Evolutionary conservation across 2,888 invertebrate genomes (phyloP).

Genomic region (Corbicula japonica): DNA sequence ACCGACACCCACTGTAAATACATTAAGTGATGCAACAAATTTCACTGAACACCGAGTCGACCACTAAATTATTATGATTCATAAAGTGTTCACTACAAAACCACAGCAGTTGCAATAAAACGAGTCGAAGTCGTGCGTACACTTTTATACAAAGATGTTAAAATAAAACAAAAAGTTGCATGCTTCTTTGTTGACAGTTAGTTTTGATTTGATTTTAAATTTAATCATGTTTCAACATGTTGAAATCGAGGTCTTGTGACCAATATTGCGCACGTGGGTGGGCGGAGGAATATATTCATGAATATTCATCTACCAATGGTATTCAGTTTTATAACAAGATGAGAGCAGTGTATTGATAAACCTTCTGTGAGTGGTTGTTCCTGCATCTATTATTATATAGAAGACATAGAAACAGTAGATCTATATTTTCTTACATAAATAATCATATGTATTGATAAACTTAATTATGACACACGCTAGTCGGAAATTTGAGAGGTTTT

Average conservation of each 20-base stretch:
- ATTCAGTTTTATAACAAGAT: conserved; percentile 14
- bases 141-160: conserved; percentile 17
- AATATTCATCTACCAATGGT: conserved; percentile 44
- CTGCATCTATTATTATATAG: conserved; percentile 40
- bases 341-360: conserved; percentile 12
- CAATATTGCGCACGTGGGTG: conserved; percentile 25
- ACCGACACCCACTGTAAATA: too few species aligned
- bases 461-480: conserved; percentile 19
- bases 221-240: conserved; percentile 34
- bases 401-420: conserved; percentile 49
- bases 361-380: conserved; percentile 14
- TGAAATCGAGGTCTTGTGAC: conserved; percentile 21
- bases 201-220: conserved; percentile 37
- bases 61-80: too few species aligned
- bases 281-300: conserved; percentile 38
- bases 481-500: conserved; percentile 1
- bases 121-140: too few species aligned
- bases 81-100: too few species aligned
- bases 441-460: conserved; percentile 3
- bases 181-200: conserved; percentile 33
- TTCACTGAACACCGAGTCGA: too few species aligned
- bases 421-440: conserved; percentile 8
- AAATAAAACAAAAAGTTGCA: conserved; percentile 31
- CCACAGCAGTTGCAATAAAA: too few species aligned
- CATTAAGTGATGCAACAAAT: too few species aligned